Conservation (phyloP, 2,797 vertebrate genomes). For the Euthynnus affinis region DNA sequence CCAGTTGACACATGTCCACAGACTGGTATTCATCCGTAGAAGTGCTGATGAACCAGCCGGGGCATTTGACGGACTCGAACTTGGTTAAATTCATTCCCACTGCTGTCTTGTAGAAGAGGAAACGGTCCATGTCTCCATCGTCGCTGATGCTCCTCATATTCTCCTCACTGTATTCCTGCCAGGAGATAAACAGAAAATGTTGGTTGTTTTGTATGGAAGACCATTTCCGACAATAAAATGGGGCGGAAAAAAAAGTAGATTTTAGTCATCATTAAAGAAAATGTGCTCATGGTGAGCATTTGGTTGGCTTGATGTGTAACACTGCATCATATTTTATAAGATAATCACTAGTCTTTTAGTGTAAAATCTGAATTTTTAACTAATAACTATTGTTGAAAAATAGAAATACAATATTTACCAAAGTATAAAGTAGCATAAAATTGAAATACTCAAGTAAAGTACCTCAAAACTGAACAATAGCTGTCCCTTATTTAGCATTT, state of each 20-base stretch:
- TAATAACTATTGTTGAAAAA: no score
- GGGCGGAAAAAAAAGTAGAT: no score
- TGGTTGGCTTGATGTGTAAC: neutral
- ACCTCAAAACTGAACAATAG: no score
- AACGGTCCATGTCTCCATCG: conserved; percentile 34
- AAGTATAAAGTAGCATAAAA: neutral
- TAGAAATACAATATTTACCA: neutral
- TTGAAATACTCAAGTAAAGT: no score
- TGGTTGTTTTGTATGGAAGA: neutral
- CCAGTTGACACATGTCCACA: conserved; percentile 65
- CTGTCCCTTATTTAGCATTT: no score
- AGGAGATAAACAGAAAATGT: neutral
- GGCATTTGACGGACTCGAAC: conserved; percentile 74
- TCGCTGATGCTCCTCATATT: conserved; percentile 22
- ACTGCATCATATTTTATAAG: no score
- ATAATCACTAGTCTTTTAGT: neutral
- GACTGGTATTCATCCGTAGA: neutral
- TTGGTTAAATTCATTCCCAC: rapidly evolving
- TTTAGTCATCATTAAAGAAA: no score
- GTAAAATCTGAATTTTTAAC: neutral
- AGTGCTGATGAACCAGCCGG: conserved; percentile 78
- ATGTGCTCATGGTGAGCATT: no score
- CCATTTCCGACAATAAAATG: no score
- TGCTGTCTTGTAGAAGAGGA: conserved; percentile 71
- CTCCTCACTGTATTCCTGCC: conserved; percentile 44